phyloP scores from a whole-genome alignment of 2,113 vertebrate genomes.

The Myanophis thanlyinensis region DNA sequence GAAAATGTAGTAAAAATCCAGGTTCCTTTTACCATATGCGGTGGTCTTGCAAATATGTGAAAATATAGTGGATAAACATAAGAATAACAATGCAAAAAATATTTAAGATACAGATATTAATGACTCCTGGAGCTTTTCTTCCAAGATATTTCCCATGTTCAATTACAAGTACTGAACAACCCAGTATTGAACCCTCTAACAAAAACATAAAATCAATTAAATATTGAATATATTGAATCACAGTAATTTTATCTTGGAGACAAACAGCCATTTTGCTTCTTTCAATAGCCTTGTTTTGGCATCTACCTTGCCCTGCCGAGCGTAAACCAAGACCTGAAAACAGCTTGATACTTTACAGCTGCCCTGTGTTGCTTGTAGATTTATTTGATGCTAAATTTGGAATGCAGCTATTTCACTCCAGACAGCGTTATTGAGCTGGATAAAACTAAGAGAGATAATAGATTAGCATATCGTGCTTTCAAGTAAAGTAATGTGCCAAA shows the following conservation, averaged over 20 bases:
- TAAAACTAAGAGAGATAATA: conserved; percentile 5
- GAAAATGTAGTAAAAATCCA: no score
- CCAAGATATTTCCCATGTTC: not conserved
- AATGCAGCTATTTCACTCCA: conserved; percentile 30
- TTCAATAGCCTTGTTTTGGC: conserved; percentile 8
- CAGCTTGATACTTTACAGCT: not conserved
- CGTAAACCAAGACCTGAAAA: conserved; percentile 27
- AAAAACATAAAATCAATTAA: not conserved
- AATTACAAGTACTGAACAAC: not conserved
- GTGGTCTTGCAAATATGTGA: no score
- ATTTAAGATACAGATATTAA: no score
- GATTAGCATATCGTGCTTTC: conserved; percentile 24
- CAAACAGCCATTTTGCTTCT: conserved; percentile 17
- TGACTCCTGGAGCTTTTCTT: not conserved
- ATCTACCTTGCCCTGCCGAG: conserved; percentile 8
- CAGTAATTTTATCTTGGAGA: not conserved
- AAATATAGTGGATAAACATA: no score
- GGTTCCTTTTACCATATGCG: no score
- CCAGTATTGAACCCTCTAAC: not conserved
- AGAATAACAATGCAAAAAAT: no score
- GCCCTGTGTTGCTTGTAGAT: not conserved
- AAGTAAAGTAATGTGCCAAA: conserved; percentile 13
- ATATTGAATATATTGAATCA: not conserved
- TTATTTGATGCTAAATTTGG: conserved; percentile 46
- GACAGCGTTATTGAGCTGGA: conserved; percentile 16